Conservation (phyloP, 1,140 invertebrate species). For the Nymphalis io region DNA sequence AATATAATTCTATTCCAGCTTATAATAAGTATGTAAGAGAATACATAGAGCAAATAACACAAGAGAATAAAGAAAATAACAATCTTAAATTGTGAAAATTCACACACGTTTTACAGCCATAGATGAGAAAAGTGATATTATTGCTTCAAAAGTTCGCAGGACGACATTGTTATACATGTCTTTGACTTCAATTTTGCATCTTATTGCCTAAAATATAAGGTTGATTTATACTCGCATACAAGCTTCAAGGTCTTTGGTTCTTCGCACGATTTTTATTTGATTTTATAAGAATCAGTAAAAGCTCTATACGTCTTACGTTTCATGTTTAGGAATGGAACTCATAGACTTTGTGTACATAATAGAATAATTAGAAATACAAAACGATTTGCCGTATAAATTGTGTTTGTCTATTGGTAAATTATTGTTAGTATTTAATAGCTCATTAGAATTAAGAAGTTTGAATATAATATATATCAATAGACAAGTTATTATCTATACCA, state of each 20-base stretch:
- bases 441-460: too few relatives aligned
- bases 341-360: neutral
- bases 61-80: too few relatives aligned
- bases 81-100: too few relatives aligned
- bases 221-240: neutral
- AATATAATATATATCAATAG: too few relatives aligned
- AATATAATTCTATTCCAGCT: too few relatives aligned
- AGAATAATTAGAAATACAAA: neutral
- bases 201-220: conserved; percentile 15
- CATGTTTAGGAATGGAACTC: neutral
- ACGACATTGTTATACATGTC: neutral
- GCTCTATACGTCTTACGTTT: conserved; percentile 19
- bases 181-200: conserved; percentile 13
- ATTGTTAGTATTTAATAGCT: too few relatives aligned
- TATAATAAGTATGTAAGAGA: too few relatives aligned
- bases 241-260: conserved; percentile 14
- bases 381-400: neutral
- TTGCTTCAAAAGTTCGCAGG: neutral
- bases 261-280: conserved; percentile 29
- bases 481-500: too few relatives aligned
- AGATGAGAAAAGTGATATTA: neutral
- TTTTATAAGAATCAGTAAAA: conserved; percentile 34
- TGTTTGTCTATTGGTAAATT: too few relatives aligned
- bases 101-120: too few relatives aligned
- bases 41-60: too few relatives aligned